Conservation (phyloP, 53 echinoderm and acorn worm species). For the Stichopus horrens region DNA sequence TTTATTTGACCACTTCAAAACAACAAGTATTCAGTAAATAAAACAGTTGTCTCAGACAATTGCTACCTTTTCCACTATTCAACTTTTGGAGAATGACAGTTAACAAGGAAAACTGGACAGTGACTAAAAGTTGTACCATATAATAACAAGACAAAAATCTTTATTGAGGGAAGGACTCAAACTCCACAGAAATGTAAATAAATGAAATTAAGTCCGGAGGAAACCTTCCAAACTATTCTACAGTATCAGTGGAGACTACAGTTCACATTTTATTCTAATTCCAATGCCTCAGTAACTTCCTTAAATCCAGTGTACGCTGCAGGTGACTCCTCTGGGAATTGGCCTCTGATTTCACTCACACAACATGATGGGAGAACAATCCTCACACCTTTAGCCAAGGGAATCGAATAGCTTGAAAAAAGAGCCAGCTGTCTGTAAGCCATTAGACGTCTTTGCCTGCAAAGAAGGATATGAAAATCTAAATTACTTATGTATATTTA, state of each 20-base stretch:
- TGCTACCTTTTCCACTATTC: too few species aligned
- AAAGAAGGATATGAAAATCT: neutral
- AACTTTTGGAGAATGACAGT: too few species aligned
- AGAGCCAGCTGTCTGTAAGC: constrained; percentile 29
- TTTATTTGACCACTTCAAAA: too few species aligned
- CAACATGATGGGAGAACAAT: constrained; percentile 16
- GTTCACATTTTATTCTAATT: constrained; percentile 46
- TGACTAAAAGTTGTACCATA: neutral
- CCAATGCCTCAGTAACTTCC: constrained; percentile 64
- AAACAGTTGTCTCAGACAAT: too few species aligned
- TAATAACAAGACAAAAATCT: neutral
- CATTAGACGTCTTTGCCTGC: constrained; percentile 22
- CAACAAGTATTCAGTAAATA: too few species aligned
- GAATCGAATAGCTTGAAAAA: neutral
- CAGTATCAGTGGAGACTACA: neutral
- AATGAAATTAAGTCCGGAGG: neutral
- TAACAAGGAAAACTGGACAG: neutral
- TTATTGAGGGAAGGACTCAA: neutral
- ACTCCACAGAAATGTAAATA: constrained; percentile 2
- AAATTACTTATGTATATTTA: neutral
- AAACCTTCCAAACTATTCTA: neutral
- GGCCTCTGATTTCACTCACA: neutral
- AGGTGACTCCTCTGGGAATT: constrained; percentile 59
- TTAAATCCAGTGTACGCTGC: constrained; percentile 70
- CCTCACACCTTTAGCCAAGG: constrained; percentile 8